These are phyloP conservation scores for Martes martes DNA, from an alignment of 2,113 vertebrate genomes.

Conservation along the genomic window DNA sequence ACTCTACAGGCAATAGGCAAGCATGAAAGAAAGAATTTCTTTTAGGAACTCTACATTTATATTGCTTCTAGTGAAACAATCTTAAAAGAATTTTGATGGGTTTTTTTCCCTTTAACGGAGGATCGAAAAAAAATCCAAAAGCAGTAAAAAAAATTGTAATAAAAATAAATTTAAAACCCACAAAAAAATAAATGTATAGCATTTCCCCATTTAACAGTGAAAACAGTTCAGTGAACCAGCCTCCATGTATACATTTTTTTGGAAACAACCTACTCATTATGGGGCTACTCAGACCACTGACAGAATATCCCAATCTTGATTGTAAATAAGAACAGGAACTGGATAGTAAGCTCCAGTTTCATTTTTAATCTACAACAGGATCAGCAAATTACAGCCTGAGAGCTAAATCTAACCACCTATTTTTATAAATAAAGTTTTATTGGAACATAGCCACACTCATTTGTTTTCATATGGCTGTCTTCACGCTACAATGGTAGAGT, in stretches of 20 bases:
- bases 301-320: background rate
- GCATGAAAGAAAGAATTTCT: background rate
- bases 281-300: background rate
- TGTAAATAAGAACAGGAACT: conserved; percentile 4
- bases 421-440: conserved; percentile 45
- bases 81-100: background rate
- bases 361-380: conserved; percentile 17
- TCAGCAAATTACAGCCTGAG: conserved; percentile 8
- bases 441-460: background rate
- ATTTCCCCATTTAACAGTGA: background rate
- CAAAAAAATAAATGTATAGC: background rate
- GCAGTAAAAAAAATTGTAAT: background rate
- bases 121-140: conserved; percentile 21
- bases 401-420: background rate
- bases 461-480: background rate
- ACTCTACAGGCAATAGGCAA: background rate
- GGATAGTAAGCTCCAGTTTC: background rate
- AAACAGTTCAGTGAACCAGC: background rate
- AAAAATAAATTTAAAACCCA: background rate
- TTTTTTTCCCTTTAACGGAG: background rate
- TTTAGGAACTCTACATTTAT: conserved; percentile 18
- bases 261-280: background rate
- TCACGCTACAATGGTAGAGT: background rate
- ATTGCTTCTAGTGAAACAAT: background rate
- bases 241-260: background rate